Evolutionary conservation across 2,888 invertebrate species (phyloP).

Genomic region (Helobdella robusta): DNA sequence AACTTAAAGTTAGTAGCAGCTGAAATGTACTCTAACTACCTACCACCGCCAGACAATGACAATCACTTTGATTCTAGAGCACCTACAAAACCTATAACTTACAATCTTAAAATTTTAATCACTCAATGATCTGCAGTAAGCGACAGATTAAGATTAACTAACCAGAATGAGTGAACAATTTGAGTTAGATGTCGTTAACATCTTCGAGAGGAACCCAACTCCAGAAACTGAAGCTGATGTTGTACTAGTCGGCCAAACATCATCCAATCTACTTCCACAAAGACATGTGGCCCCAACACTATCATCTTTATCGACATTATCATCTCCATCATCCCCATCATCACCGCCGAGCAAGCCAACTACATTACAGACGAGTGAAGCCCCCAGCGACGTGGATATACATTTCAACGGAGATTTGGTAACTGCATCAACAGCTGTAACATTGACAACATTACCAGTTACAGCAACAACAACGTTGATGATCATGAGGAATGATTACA

Average conservation of each 20-base stretch:
- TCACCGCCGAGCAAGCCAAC: background rate
- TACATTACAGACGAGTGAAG: background rate
- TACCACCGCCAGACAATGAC: no score
- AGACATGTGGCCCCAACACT: background rate
- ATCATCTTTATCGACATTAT: background rate
- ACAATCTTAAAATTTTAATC: no score
- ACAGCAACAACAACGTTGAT: no score
- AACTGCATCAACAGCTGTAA: background rate
- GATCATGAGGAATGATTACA: no score
- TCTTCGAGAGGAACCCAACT: background rate
- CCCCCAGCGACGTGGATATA: background rate
- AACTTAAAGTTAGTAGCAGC: no score
- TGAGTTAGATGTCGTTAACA: background rate
- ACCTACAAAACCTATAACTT: no score
- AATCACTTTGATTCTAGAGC: no score
- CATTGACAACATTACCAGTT: background rate
- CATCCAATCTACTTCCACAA: background rate
- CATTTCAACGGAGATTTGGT: background rate
- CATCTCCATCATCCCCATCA: background rate
- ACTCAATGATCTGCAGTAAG: no score
- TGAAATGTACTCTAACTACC: no score
- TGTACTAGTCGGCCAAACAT: background rate
- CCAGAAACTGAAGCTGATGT: background rate
- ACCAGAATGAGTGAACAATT: background rate
- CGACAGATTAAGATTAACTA: constrained; percentile 4